These are phyloP conservation scores for Chrysocyon brachyurus DNA, from an alignment of 2,797 vertebrate genomes.

Conservation along the genomic window DNA sequence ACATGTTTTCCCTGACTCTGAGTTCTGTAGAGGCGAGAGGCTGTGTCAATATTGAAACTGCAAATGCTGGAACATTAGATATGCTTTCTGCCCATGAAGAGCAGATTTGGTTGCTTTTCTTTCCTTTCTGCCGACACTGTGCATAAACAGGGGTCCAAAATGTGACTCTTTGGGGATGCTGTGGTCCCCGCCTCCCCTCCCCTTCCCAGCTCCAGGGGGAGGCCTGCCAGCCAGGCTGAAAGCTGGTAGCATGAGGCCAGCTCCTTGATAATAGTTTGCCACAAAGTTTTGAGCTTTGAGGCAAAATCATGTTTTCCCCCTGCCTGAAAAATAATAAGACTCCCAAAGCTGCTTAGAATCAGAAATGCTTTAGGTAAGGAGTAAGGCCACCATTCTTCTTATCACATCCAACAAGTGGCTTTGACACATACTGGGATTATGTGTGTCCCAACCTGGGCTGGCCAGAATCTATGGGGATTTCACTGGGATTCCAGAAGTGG, in stretches of 20 bases:
- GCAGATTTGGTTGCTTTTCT: not conserved
- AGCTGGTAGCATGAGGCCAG: accelerated
- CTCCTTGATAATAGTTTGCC: not conserved
- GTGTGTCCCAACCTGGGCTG: not conserved
- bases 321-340: not conserved
- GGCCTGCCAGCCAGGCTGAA: too few relatives aligned
- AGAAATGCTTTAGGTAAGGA: not conserved
- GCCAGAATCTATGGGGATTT: accelerated
- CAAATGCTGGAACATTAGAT: not conserved
- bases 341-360: not conserved
- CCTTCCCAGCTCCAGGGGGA: too few relatives aligned
- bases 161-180: not conserved
- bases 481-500: accelerated
- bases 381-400: not conserved
- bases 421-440: not conserved
- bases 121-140: not conserved
- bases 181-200: accelerated
- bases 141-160: not conserved
- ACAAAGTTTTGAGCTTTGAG: not conserved
- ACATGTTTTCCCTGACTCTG: slow-evolving; percentile 42
- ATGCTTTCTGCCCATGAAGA: not conserved
- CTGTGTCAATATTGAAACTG: not conserved
- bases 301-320: not conserved
- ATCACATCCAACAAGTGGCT: not conserved
- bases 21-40: slow-evolving; percentile 67